Evolutionary conservation across 2,888 invertebrate species (phyloP).

Genomic region (Mesorhabditis belari): DNA sequence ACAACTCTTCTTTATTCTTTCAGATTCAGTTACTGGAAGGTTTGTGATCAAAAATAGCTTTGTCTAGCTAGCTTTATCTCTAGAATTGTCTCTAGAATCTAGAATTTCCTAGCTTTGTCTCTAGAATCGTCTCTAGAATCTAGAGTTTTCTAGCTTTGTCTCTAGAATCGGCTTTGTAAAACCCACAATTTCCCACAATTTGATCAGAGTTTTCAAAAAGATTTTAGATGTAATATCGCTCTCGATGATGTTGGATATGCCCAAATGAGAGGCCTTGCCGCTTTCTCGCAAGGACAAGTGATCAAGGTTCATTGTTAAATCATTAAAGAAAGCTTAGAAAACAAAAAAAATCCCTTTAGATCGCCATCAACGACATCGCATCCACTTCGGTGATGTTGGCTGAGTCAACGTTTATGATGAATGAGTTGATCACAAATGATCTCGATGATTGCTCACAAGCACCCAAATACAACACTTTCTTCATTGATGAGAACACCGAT

Average conservation of each 20-base stretch:
- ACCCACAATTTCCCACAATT: too few relatives aligned
- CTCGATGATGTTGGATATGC: constrained; percentile 12
- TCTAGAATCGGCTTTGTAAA: too few relatives aligned
- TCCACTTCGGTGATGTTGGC: not conserved
- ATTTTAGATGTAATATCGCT: constrained; percentile 24
- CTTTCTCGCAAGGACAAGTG: constrained; percentile 13
- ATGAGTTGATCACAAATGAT: constrained; percentile 27
- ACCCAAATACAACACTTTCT: constrained; percentile 31
- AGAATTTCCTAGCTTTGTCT: too few relatives aligned
- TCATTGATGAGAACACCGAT: constrained; percentile 30
- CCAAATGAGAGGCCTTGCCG: constrained; percentile 9
- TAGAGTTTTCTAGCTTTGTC: too few relatives aligned
- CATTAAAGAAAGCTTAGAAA: not conserved
- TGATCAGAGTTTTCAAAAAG: too few relatives aligned
- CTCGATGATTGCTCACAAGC: constrained; percentile 35
- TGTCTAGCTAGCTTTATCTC: too few relatives aligned
- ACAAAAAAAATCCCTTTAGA: too few relatives aligned
- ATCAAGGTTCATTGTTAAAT: constrained; percentile 2
- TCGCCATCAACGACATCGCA: not conserved
- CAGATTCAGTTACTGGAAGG: constrained; percentile 16
- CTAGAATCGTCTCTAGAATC: too few relatives aligned
- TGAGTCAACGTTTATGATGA: not conserved
- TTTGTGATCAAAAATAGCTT: too few relatives aligned
- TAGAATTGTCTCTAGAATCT: too few relatives aligned
- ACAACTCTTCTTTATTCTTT: constrained; percentile 21